phyloP scores from a whole-genome alignment of 2,797 vertebrate species.

The Protonibea diacanthus region DNA sequence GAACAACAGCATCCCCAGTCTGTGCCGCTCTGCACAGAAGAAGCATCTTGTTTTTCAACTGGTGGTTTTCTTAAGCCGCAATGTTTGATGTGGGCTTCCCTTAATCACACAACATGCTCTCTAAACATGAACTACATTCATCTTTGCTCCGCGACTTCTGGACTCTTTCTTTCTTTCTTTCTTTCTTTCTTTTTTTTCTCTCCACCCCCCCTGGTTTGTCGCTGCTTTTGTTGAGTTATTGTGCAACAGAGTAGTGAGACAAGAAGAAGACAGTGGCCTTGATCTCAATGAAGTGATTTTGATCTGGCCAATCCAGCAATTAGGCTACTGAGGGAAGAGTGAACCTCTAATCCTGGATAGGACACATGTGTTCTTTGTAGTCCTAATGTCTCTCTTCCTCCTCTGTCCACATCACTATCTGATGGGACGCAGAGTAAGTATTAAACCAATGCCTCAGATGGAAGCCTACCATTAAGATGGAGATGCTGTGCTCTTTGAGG shows the following conservation, averaged over 20 bases:
- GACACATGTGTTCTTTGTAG: conserved; percentile 82
- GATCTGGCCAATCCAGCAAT: conserved; percentile 82
- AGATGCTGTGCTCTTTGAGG: conserved; percentile 84
- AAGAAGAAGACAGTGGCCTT: conserved; percentile 78
- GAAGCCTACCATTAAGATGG: conserved; percentile 84
- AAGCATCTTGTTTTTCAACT: conserved; percentile 85
- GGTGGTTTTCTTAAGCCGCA: conserved; percentile 82
- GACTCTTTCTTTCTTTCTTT: conserved; percentile 36
- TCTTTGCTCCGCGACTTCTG: conserved; percentile 75
- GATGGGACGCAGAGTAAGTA: conserved; percentile 79
- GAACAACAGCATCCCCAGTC: conserved; percentile 79
- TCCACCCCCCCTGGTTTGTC: conserved; percentile 32
- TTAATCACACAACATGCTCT: conserved; percentile 88
- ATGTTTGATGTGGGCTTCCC: conserved; percentile 85
- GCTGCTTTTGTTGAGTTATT: conserved; percentile 81
- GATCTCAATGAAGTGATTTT: conserved; percentile 83
- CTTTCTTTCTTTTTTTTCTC: not conserved
- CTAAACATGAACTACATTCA: conserved; percentile 85
- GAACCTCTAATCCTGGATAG: conserved; percentile 84
- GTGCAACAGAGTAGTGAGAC: conserved; percentile 74
- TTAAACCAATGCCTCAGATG: conserved; percentile 81
- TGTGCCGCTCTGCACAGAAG: conserved; percentile 72
- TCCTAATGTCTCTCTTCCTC: conserved; percentile 84
- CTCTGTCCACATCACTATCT: conserved; percentile 81
- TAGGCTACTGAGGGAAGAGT: conserved; percentile 82